Evolutionary conservation across 2,888 invertebrate genomes (phyloP).

Genomic region (Anthoptus insignis): DNA sequence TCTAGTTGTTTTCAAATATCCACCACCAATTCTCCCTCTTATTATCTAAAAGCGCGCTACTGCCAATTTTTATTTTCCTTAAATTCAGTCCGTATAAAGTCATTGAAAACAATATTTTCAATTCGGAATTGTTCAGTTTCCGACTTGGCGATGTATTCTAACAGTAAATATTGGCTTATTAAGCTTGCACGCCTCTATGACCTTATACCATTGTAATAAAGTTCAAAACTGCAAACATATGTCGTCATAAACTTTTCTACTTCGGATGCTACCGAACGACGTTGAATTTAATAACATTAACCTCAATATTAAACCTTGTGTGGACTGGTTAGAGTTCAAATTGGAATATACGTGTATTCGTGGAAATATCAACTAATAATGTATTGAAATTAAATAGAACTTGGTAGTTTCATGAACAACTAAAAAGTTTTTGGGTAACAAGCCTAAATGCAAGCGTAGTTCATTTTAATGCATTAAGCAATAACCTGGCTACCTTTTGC

Average conservation of each 20-base stretch:
- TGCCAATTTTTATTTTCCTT: too few relatives aligned
- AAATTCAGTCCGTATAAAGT: conserved; percentile 29
- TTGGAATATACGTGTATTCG: conserved; percentile 26
- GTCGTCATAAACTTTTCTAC: conserved; percentile 23
- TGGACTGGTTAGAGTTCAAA: conserved; percentile 37
- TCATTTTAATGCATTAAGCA: conserved; percentile 28
- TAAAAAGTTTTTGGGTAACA: conserved; percentile 11
- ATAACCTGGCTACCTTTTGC: too few relatives aligned
- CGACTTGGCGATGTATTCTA: conserved; percentile 27
- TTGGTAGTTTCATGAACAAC: background rate
- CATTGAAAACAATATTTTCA: conserved; percentile 47
- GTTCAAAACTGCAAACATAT: conserved; percentile 11
- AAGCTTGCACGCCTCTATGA: conserved; percentile 16
- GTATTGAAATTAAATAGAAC: conserved; percentile 23
- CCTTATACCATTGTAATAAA: conserved; percentile 41
- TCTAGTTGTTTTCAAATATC: too few relatives aligned
- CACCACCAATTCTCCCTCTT: too few relatives aligned
- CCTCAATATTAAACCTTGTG: conserved; percentile 7
- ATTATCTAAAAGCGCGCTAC: too few relatives aligned
- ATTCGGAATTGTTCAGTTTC: conserved; percentile 54
- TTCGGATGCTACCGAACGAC: conserved; percentile 25
- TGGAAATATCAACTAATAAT: background rate
- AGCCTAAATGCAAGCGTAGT: conserved; percentile 6
- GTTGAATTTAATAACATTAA: conserved; percentile 6
- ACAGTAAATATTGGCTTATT: conserved; percentile 12